Conservation (phyloP, 2,797 vertebrate genomes). For the Nyctibius grandis region DNA sequence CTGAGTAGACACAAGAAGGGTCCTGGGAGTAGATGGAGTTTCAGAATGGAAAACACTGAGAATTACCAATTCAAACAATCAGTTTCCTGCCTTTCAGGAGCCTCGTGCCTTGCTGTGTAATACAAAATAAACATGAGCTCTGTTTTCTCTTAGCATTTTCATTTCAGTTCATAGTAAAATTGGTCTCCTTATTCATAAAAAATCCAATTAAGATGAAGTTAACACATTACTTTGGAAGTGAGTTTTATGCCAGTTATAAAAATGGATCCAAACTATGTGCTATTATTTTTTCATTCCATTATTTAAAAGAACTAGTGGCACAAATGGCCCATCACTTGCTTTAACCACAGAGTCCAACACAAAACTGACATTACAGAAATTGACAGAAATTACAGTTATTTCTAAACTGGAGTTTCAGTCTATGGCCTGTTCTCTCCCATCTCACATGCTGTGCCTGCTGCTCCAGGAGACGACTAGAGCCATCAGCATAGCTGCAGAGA, state of each 20-base stretch:
- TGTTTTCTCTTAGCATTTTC: background rate
- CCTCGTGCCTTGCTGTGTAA: background rate
- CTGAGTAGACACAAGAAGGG: background rate
- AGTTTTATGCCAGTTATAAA: background rate
- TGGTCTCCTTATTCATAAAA: background rate
- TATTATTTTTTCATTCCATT: background rate
- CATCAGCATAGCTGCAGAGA: background rate
- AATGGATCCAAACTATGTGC: background rate
- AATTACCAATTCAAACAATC: constrained; percentile 13
- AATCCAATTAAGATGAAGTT: background rate
- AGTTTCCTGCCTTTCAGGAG: constrained; percentile 13
- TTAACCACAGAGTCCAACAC: background rate
- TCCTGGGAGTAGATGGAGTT: background rate
- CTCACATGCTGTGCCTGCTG: background rate
- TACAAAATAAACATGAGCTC: background rate
- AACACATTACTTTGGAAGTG: background rate
- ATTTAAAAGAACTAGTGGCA: background rate
- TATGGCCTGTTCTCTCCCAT: background rate
- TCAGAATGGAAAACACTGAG: background rate
- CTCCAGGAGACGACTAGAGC: background rate
- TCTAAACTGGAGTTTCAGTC: background rate
- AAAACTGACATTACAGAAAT: background rate
- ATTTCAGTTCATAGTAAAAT: background rate
- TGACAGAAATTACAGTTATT: background rate
- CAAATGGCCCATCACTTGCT: background rate